A percentile compares a stretch with the other conserved stretches of the same genome.
These are phyloP conservation scores for Zaprionus kolodkinae DNA, from an alignment of 1,140 invertebrate species.

Conservation along the genomic window DNA sequence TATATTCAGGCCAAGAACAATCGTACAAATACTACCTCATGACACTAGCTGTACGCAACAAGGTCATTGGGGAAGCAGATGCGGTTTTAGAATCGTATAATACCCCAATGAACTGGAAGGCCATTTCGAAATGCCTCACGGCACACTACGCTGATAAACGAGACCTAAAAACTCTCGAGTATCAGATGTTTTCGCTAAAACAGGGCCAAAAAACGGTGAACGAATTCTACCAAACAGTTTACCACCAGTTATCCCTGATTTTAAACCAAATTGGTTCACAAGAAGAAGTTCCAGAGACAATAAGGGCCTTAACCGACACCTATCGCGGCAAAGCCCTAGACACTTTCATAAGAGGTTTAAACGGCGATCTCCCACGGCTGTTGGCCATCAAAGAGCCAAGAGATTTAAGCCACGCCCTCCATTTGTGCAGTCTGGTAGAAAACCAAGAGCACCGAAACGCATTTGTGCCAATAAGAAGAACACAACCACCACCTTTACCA, in stretches of 20 bases:
- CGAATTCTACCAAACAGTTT: neutral
- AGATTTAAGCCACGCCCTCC: constrained; percentile 14
- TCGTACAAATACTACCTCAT: constrained; percentile 7
- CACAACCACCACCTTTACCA: too few relatives aligned
- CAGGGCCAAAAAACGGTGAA: too few relatives aligned
- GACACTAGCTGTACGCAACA: neutral
- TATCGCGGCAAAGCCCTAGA: constrained; percentile 16
- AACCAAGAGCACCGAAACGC: constrained; percentile 22
- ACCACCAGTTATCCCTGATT: constrained; percentile 16
- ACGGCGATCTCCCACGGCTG: constrained; percentile 21
- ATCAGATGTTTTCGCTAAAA: constrained; percentile 7
- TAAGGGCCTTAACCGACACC: constrained; percentile 5
- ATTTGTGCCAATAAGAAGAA: neutral
- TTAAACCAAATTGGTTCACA: constrained; percentile 3
- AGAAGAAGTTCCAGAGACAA: neutral
- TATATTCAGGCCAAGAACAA: constrained; percentile 7
- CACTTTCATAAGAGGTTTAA: constrained; percentile 13
- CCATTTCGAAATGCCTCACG: neutral
- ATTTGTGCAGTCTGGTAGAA: constrained; percentile 8
- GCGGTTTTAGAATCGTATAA: constrained; percentile 9
- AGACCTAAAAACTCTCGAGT: constrained; percentile 3
- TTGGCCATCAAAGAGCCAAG: constrained; percentile 23
- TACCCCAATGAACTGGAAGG: neutral
- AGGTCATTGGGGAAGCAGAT: constrained; percentile 11
- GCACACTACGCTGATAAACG: constrained; percentile 3